phyloP scores from a whole-genome alignment of 2,888 invertebrate genomes.

The Hirtodrosophila histrioides region DNA sequence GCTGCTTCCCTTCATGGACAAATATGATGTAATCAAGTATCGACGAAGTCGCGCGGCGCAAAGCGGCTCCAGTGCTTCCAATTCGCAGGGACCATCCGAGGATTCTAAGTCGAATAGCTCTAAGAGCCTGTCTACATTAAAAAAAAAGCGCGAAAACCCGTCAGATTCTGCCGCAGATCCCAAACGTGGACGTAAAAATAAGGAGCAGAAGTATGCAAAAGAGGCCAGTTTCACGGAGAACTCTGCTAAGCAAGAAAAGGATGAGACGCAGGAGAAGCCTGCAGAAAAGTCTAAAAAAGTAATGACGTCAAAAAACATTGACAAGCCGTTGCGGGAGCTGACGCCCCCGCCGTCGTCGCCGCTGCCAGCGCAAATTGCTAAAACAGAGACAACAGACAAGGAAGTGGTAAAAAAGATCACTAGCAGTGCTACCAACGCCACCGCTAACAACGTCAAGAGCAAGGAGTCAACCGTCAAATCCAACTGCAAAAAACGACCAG shows the following conservation, averaged over 20 bases:
- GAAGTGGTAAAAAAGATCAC: slow-evolving; percentile 24
- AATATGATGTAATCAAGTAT: slow-evolving; percentile 87
- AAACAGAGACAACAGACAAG: slow-evolving; percentile 17
- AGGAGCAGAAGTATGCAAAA: slow-evolving; percentile 66
- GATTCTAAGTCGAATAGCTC: slow-evolving; percentile 52
- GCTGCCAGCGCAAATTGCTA: slow-evolving; percentile 8
- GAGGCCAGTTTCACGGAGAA: slow-evolving; percentile 37
- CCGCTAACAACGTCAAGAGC: slow-evolving; percentile 46
- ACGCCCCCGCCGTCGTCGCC: slow-evolving; percentile 14
- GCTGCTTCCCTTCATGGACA: slow-evolving; percentile 85
- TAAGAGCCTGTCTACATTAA: slow-evolving; percentile 46
- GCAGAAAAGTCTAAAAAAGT: slow-evolving; percentile 41
- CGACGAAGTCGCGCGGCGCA: slow-evolving; percentile 85
- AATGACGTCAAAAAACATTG: slow-evolving; percentile 36
- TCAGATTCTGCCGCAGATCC: slow-evolving; percentile 42
- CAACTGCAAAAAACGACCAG: slow-evolving; percentile 71
- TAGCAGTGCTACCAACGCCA: slow-evolving; percentile 28
- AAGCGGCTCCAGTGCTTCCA: slow-evolving; percentile 85
- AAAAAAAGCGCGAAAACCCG: slow-evolving; percentile 54
- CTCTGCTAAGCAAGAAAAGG: slow-evolving; percentile 22
- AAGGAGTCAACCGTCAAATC: slow-evolving; percentile 59
- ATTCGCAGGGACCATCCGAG: slow-evolving; percentile 51
- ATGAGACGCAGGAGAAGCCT: slow-evolving; percentile 42
- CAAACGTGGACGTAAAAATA: slow-evolving; percentile 60
- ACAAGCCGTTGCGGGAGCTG: slow-evolving; percentile 15